A percentile compares a stretch with the other conserved stretches of the same genome.
phyloP scores from a whole-genome alignment of 2,888 invertebrate species.

The Lasioglossum figueresi region DNA sequence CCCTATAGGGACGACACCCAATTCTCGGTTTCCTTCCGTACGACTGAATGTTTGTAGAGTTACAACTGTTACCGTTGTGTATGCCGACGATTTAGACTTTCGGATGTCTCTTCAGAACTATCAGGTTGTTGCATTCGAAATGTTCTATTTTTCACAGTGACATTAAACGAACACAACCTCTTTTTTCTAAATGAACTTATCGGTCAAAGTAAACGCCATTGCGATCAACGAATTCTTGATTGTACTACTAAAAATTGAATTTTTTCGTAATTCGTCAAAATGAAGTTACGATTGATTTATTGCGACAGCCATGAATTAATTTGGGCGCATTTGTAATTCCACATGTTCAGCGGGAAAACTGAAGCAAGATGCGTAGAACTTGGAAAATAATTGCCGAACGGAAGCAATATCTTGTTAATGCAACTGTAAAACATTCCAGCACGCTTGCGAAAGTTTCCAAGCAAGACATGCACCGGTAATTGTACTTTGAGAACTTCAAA shows the following conservation, averaged over 20 bases:
- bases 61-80: neutral
- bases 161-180: too few relatives aligned
- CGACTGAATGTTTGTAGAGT: neutral
- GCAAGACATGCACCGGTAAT: neutral
- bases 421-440: neutral
- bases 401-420: neutral
- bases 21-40: neutral
- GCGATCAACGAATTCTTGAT: too few relatives aligned
- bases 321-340: too few relatives aligned
- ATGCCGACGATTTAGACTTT: neutral
- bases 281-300: too few relatives aligned
- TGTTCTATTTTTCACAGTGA: too few relatives aligned
- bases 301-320: too few relatives aligned
- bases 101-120: too few relatives aligned
- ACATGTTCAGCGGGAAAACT: neutral
- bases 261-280: too few relatives aligned
- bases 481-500: constrained; percentile 1
- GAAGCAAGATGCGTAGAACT: neutral
- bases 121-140: too few relatives aligned
- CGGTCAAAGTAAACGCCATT: too few relatives aligned
- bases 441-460: neutral
- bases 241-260: too few relatives aligned
- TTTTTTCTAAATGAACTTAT: too few relatives aligned
- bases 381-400: neutral
- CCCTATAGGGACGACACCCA: neutral